Percentiles rank a stretch among this genome's conserved stretches.
These are phyloP conservation scores for Heliopora coerulea DNA, from an alignment of 92 coral and sea anemone genomes.

Conservation along the genomic window DNA sequence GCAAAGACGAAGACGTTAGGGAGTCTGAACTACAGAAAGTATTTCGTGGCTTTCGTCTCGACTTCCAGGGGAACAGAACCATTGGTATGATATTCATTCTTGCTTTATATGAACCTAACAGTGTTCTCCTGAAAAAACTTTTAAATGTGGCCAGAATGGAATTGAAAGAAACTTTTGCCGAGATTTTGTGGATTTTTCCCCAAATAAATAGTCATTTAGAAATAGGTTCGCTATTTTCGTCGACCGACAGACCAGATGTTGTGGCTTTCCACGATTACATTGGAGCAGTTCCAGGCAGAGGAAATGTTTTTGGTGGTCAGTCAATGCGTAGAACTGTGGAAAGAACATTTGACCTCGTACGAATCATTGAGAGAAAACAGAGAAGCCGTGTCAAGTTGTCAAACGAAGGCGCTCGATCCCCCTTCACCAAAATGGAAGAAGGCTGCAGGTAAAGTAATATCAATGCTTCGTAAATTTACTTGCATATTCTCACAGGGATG, in stretches of 20 bases:
- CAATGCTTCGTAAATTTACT: no score
- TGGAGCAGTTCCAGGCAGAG: neutral
- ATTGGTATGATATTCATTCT: neutral
- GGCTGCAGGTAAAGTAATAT: no score
- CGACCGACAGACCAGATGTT: neutral
- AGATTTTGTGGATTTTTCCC: slow-evolving; percentile 33
- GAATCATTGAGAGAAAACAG: neutral
- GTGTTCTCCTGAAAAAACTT: neutral
- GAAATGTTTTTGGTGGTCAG: neutral
- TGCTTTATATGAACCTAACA: neutral
- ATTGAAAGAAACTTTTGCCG: neutral
- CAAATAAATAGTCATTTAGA: neutral
- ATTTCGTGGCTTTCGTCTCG: neutral
- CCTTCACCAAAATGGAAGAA: no score
- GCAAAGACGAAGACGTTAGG: neutral
- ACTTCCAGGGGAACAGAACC: neutral
- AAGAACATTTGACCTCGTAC: neutral
- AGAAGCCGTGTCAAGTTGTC: neutral
- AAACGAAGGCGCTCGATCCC: neutral
- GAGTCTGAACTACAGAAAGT: neutral
- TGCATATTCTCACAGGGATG: no score
- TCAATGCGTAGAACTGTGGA: neutral
- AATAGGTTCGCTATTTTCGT: neutral
- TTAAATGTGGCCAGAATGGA: neutral
- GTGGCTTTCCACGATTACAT: neutral